Base-by-base conservation (phyloP, 2,113 vertebrate genomes). In the Crypturellus undulatus region DNA sequence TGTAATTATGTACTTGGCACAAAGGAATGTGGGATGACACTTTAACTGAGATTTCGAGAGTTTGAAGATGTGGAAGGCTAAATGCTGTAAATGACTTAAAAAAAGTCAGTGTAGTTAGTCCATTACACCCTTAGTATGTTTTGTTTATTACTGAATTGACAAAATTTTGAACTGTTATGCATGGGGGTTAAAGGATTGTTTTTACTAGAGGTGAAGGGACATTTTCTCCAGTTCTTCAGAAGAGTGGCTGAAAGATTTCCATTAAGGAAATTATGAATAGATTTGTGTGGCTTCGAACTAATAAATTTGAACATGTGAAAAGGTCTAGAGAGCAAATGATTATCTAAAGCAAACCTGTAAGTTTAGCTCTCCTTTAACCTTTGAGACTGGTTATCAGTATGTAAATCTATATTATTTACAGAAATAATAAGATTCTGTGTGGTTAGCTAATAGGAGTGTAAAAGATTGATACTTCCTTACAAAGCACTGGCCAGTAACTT, bases 281-380 rank as follows among this genome's bases (percentile, higher is more conserved):
- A 93, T 95, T 94, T 93, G 64, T 93, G 88, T 93, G n/a, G 88
- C 85, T 95, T 90, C 92, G 25, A 84, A 24, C 34, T 91, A 18
- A 42, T 87, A 79, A 94, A 87, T 87, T 73, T 68, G 25, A 92
- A 75, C 73, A 71, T 92, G 68, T 43, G 51, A 64, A 83, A 62
- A 75, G 19, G 12, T 59, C 16, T 68, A 60, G n/a, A 51, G 85
- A 59, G 80, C 56, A 86, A 90, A 80, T 70, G 54, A 45, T 70
- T 96, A 90, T 90, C 90, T 90, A 92, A 96, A 93, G 85, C 63
- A 90, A 90, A 86, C 36, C 32, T 59, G 79, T 79, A 84, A 90
- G 7, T 47, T 88, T 19, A 36, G 81, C 36, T 80, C 36, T 88
- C 34, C 80, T 76, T 52, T 79, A 18, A 84, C 43, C 58, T 9